A percentile compares a stretch with the other conserved stretches of the same genome.
Evolutionary conservation across 2,888 invertebrate species (phyloP).

Genomic region (Petrophora chlorosata): DNA sequence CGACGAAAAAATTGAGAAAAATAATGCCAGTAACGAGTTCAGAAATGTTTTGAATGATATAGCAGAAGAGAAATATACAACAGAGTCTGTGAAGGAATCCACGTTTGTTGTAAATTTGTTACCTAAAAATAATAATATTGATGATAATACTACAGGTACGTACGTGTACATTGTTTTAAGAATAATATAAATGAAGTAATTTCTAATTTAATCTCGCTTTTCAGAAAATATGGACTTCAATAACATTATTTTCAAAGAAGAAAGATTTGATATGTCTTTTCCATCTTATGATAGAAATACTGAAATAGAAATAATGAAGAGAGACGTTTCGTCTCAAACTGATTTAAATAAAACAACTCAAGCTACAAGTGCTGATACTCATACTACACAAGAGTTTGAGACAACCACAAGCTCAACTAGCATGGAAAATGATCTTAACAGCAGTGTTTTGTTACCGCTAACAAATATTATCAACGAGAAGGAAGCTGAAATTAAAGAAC

Average conservation of each 20-base stretch:
- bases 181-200: too few relatives aligned
- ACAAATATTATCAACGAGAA: conserved; percentile 54
- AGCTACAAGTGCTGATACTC: not conserved
- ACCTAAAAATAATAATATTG: not conserved
- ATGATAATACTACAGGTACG: conserved; percentile 8
- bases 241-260: conserved; percentile 25
- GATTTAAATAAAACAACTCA: conserved; percentile 11
- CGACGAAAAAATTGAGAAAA: conserved; percentile 28
- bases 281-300: conserved; percentile 34
- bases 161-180: too few relatives aligned
- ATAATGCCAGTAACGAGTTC: conserved; percentile 21
- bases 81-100: conserved; percentile 20
- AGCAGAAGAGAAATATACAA: conserved; percentile 28
- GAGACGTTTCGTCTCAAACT: conserved; percentile 41
- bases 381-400: not conserved
- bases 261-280: too few relatives aligned
- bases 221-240: not conserved
- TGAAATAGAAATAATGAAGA: conserved; percentile 52
- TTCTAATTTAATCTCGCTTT: too few relatives aligned
- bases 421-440: conserved; percentile 33
- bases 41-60: conserved; percentile 26
- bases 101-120: conserved; percentile 42
- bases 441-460: conserved; percentile 49
- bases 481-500: conserved; percentile 53
- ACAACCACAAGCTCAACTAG: conserved; percentile 23